Evolutionary conservation across 2,113 vertebrate species (phyloP).

Genomic region (Chrysemys picta): DNA sequence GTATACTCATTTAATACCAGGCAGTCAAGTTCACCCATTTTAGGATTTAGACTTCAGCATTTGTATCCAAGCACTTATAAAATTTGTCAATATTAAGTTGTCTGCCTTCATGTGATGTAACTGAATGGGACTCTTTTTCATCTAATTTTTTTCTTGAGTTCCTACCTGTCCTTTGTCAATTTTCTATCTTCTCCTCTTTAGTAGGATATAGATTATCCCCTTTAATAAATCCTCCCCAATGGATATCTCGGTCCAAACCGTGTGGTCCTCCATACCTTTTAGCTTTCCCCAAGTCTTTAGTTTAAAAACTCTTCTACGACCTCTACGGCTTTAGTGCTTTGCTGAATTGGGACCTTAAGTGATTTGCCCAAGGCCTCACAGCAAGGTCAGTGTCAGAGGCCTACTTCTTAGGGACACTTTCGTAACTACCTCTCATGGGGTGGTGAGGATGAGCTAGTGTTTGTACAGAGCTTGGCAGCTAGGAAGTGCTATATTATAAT

Average conservation of each 20-base stretch:
- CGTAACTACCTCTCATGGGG: slow-evolving; percentile 21
- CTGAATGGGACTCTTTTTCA: too few relatives aligned
- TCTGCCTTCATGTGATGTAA: too few relatives aligned
- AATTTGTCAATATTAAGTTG: too few relatives aligned
- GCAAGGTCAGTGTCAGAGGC: not conserved
- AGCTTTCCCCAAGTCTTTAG: not conserved
- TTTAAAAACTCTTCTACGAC: not conserved
- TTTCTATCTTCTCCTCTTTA: too few relatives aligned
- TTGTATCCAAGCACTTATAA: too few relatives aligned
- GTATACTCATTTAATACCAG: too few relatives aligned
- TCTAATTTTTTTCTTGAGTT: too few relatives aligned
- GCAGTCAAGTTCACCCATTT: too few relatives aligned
- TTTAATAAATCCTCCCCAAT: not conserved
- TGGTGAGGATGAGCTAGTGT: slow-evolving; percentile 15
- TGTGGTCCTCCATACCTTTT: not conserved
- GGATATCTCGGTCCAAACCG: not conserved
- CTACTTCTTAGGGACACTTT: not conserved
- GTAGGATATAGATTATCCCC: not conserved
- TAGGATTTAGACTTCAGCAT: too few relatives aligned
- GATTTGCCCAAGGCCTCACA: slow-evolving; percentile 14
- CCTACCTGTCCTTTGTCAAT: too few relatives aligned
- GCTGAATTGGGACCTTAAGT: not conserved
- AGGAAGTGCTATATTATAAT: slow-evolving; percentile 17
- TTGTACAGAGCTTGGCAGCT: slow-evolving; percentile 50
- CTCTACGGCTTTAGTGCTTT: not conserved